Conservation (phyloP, 1,140 invertebrate species). For the Hycleus cichorii region DNA sequence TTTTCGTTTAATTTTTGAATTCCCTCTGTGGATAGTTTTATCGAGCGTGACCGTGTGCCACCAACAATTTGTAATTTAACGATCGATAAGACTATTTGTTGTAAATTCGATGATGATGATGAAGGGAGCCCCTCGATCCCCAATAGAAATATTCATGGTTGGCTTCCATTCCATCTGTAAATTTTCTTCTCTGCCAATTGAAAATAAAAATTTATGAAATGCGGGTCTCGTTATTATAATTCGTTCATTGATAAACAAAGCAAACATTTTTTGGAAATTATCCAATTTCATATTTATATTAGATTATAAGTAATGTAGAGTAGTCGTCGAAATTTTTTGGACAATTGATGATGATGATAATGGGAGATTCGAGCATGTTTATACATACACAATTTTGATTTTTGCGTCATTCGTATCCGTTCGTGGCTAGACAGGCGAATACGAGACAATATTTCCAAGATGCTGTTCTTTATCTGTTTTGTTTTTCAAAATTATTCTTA, state of each 20-base stretch:
- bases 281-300: background rate
- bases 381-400: too few species aligned
- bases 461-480: conserved; percentile 20
- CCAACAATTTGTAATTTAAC: conserved; percentile 12
- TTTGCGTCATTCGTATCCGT: background rate
- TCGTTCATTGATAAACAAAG: background rate
- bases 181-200: conserved; percentile 32
- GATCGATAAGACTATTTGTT: conserved; percentile 29
- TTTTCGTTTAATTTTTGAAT: background rate
- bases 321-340: background rate
- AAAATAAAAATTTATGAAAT: conserved; percentile 22
- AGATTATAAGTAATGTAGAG: background rate
- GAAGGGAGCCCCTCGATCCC: conserved; percentile 13
- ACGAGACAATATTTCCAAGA: conserved; percentile 13
- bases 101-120: conserved; percentile 9
- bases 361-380: too few species aligned
- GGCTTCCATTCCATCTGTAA: conserved; percentile 16
- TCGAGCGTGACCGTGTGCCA: too few species aligned
- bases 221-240: conserved; percentile 23
- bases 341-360: background rate
- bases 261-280: background rate
- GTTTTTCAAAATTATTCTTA: background rate
- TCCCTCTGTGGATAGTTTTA: background rate
- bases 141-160: background rate
- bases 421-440: conserved; percentile 7